Percentiles rank a stretch among this genome's conserved stretches.
Evolutionary conservation across 2,113 vertebrate genomes (phyloP).

Genomic region (Climacteris rufus): DNA sequence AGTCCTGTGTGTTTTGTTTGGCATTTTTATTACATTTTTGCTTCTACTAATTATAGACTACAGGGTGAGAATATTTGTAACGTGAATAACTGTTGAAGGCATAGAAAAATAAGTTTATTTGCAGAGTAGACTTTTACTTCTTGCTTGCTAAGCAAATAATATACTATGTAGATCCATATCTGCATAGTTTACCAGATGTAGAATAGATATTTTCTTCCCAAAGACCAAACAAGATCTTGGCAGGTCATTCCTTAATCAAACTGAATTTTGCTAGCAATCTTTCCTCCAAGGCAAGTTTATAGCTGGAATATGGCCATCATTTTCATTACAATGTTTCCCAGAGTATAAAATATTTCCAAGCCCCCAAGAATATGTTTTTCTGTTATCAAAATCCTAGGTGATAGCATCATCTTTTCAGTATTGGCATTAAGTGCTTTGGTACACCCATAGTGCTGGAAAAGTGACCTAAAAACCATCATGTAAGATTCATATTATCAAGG

Average conservation of each 20-base stretch:
- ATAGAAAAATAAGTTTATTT: neutral
- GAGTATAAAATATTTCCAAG: neutral
- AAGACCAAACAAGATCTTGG: neutral
- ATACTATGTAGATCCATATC: neutral
- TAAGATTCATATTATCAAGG: neutral
- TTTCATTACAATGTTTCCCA: neutral
- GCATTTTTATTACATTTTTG: neutral
- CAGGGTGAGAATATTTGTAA: neutral
- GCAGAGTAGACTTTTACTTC: neutral
- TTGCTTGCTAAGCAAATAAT: neutral
- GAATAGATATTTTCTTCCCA: neutral
- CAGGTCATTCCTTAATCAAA: neutral
- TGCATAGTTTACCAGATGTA: neutral
- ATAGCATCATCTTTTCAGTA: neutral
- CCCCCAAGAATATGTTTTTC: fast-evolving
- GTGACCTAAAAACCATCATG: neutral
- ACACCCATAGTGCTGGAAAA: neutral
- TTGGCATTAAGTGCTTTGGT: neutral
- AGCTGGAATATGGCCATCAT: neutral
- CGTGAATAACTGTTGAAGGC: neutral
- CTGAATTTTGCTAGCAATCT: neutral
- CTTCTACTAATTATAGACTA: neutral
- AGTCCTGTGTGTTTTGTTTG: neutral
- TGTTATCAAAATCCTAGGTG: neutral
- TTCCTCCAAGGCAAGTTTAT: neutral